Evolutionary conservation across 2,888 invertebrate species (phyloP).

Genomic region (Glomeris marginata): DNA sequence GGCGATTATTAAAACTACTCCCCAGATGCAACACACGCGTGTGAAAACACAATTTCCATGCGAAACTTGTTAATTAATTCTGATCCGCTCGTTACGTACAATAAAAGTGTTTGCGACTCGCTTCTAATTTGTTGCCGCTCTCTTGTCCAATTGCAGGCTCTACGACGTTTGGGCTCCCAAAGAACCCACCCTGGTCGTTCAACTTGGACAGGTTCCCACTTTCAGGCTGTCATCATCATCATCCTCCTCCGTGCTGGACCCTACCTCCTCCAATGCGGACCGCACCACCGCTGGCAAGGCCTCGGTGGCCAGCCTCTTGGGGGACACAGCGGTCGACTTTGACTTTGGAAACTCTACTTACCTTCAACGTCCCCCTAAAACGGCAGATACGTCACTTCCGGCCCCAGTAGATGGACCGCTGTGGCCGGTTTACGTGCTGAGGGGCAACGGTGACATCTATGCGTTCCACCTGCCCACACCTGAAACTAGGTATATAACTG

Average conservation of each 20-base stretch:
- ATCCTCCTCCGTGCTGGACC: slow-evolving; percentile 4
- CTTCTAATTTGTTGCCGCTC: neutral
- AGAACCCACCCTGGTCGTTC: slow-evolving; percentile 22
- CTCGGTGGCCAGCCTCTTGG: slow-evolving; percentile 40
- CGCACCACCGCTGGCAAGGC: too few species aligned
- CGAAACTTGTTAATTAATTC: too few species aligned
- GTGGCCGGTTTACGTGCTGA: slow-evolving; percentile 63
- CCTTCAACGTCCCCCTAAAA: slow-evolving; percentile 13
- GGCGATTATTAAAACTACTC: too few species aligned
- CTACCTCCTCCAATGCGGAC: too few species aligned
- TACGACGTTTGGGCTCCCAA: slow-evolving; percentile 27
- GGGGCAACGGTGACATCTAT: slow-evolving; percentile 71
- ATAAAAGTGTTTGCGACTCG: neutral
- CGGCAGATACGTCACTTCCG: neutral
- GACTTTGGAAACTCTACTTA: slow-evolving; percentile 48
- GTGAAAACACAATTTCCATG: too few species aligned
- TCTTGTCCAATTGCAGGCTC: slow-evolving; percentile 24
- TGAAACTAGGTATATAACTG: slow-evolving; percentile 4
- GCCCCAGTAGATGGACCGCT: slow-evolving; percentile 17
- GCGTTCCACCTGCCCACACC: slow-evolving; percentile 19
- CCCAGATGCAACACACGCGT: too few species aligned
- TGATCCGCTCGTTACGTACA: too few species aligned
- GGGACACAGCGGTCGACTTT: slow-evolving; percentile 75
- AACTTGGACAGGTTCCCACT: slow-evolving; percentile 15
- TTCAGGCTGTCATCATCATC: slow-evolving; percentile 8